Evolutionary conservation across 2,888 invertebrate species (phyloP).

Genomic region (Trachelus tabidus): DNA sequence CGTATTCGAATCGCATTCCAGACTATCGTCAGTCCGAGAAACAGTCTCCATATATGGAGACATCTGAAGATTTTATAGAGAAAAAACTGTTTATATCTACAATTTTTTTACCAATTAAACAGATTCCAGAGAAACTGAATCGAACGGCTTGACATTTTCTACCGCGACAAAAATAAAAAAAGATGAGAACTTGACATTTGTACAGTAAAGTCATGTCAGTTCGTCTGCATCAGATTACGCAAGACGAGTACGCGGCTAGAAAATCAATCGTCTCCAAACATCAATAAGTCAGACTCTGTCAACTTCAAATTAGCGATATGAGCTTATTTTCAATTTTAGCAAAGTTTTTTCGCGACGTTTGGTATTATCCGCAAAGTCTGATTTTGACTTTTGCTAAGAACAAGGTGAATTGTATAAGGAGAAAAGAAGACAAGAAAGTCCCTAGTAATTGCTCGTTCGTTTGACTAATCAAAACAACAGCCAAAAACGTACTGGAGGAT

Average conservation of each 20-base stretch:
- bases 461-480: constrained; percentile 6
- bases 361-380: background rate
- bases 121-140: background rate
- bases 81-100: background rate
- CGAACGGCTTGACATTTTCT: background rate
- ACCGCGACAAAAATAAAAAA: background rate
- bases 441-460: background rate
- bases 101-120: background rate
- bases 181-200: background rate
- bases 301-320: background rate
- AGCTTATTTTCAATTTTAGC: background rate
- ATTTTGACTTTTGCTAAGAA: background rate
- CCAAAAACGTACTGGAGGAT: constrained; percentile 27
- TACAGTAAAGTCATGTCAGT: background rate
- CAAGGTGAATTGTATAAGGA: background rate
- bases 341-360: background rate
- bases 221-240: background rate
- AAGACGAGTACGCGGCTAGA: background rate
- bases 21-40: background rate
- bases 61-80: background rate
- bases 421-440: background rate
- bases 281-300: background rate
- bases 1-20: background rate
- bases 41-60: background rate
- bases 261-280: background rate